Conservation (phyloP, 37 sponge, comb jelly and placozoan species). For the Crambe crambe region DNA sequence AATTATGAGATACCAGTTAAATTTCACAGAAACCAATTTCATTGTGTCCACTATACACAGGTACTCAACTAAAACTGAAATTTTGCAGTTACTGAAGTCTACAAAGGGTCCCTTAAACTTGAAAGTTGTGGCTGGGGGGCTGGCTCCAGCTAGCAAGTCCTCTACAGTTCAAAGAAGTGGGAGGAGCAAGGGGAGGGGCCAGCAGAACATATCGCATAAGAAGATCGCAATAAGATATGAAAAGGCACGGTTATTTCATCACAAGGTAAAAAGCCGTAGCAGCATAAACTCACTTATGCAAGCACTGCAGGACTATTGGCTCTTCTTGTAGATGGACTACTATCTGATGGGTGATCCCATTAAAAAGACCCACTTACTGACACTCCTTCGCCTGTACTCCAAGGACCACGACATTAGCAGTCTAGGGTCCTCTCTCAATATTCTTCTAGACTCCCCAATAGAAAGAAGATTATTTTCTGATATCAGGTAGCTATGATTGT, state of each 20-base stretch:
- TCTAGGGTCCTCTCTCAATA: slow-evolving; percentile 48
- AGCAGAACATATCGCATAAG: background rate
- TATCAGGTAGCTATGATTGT: slow-evolving; percentile 49
- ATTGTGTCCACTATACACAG: no score
- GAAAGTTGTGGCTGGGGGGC: slow-evolving; percentile 67
- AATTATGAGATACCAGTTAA: no score
- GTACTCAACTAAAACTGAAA: slow-evolving; percentile 53
- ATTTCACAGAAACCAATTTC: no score
- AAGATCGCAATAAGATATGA: slow-evolving; percentile 33
- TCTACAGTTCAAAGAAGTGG: background rate
- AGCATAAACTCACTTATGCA: no score
- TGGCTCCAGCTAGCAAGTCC: slow-evolving; percentile 5
- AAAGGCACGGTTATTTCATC: slow-evolving; percentile 65
- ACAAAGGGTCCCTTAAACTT: slow-evolving; percentile 22
- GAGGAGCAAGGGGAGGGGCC: background rate
- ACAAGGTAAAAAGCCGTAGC: slow-evolving; percentile 51
- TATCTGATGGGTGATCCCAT: slow-evolving; percentile 56
- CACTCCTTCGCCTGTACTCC: slow-evolving; percentile 62
- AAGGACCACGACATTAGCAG: slow-evolving; percentile 58
- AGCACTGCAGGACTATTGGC: background rate
- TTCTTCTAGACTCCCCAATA: slow-evolving; percentile 60
- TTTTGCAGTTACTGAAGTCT: slow-evolving; percentile 52
- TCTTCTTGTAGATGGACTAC: slow-evolving; percentile 61
- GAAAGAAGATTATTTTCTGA: slow-evolving; percentile 63
- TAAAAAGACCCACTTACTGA: slow-evolving; percentile 63